A percentile compares a stretch with the other conserved stretches of the same genome.
phyloP scores from a whole-genome alignment of 2,113 vertebrate genomes.

The Apteryx mantelli region DNA sequence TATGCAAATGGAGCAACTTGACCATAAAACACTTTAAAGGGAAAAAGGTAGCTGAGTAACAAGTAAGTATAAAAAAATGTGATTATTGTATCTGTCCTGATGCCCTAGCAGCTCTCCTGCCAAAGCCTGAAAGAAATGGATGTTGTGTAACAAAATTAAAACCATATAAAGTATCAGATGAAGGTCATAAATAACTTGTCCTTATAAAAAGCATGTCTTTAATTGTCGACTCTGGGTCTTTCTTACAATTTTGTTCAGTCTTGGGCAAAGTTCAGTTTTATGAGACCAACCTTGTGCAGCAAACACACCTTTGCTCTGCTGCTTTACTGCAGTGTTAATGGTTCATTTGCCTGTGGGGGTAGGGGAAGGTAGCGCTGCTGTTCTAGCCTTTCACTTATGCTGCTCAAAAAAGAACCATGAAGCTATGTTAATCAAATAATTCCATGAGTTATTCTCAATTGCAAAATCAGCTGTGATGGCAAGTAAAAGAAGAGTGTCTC shows the following conservation, averaged over 20 bases:
- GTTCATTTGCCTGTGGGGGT: slow-evolving; percentile 69
- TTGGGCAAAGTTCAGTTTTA: slow-evolving; percentile 75
- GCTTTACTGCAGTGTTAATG: slow-evolving; percentile 61
- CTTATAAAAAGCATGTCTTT: slow-evolving; percentile 12
- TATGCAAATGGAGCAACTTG: slow-evolving; percentile 40
- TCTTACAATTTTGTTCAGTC: slow-evolving; percentile 55
- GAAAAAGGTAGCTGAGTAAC: not conserved
- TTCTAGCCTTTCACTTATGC: slow-evolving; percentile 23
- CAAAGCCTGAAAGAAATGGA: slow-evolving; percentile 15
- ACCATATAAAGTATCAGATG: slow-evolving; percentile 19
- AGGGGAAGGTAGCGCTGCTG: slow-evolving; percentile 42
- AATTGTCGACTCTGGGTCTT: not conserved
- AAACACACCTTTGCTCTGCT: slow-evolving; percentile 76
- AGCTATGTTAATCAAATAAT: not conserved
- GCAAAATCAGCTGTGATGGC: not conserved
- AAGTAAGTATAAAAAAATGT: not conserved
- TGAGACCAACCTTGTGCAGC: slow-evolving; percentile 62
- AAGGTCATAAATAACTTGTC: slow-evolving; percentile 54
- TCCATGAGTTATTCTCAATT: not conserved
- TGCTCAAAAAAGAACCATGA: not conserved
- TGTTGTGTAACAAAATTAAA: slow-evolving; percentile 38
- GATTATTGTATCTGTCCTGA: not conserved
- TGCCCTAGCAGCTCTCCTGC: not conserved
- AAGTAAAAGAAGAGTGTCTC: not conserved
- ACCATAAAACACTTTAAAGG: slow-evolving; percentile 22